A percentile compares a stretch with the other conserved stretches of the same genome.
phyloP scores from a whole-genome alignment of 1,140 invertebrate genomes.

The Anoplolepis gracilipes region DNA sequence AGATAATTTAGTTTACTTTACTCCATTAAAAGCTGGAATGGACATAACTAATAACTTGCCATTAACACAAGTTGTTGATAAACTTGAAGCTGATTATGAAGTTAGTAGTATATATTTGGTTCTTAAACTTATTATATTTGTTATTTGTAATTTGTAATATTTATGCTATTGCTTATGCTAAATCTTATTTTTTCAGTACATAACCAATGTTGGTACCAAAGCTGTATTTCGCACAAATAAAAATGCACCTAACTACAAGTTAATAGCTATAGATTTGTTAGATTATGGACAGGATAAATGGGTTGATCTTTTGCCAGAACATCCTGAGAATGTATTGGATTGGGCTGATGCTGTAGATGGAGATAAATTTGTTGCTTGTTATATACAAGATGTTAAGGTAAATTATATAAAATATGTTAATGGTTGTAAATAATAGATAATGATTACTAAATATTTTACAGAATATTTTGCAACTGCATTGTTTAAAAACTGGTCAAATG shows the following conservation, averaged over 20 bases:
- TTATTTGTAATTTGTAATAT: too few relatives aligned
- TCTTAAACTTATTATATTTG: slow-evolving; percentile 11
- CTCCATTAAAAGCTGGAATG: slow-evolving; percentile 89
- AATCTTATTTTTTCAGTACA: slow-evolving; percentile 90
- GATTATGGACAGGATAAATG: slow-evolving; percentile 93
- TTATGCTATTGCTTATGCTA: slow-evolving; percentile 30
- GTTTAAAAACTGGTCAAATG: slow-evolving; percentile 90
- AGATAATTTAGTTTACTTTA: slow-evolving; percentile 95
- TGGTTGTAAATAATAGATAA: slow-evolving; percentile 6
- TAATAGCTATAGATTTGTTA: slow-evolving; percentile 96
- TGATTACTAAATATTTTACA: slow-evolving; percentile 83
- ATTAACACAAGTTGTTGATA: slow-evolving; percentile 92
- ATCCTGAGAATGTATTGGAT: slow-evolving; percentile 95
- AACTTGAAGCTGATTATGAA: slow-evolving; percentile 98
- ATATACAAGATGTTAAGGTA: slow-evolving; percentile 98
- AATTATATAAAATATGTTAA: slow-evolving; percentile 47
- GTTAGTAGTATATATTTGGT: slow-evolving; percentile 85
- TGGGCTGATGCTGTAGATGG: slow-evolving; percentile 94
- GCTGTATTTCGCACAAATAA: slow-evolving; percentile 97
- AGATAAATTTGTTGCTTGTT: slow-evolving; percentile 96
- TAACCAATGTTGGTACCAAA: slow-evolving; percentile 94
- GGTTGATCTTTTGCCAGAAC: slow-evolving; percentile 93
- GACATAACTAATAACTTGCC: slow-evolving; percentile 88
- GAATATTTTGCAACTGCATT: slow-evolving; percentile 94
- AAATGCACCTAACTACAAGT: slow-evolving; percentile 95